A percentile compares a stretch with the other conserved stretches of the same genome.
Conservation (phyloP, 30 jellyfish, hydroid and myxozoan species). For the Pelagia noctiluca region DNA sequence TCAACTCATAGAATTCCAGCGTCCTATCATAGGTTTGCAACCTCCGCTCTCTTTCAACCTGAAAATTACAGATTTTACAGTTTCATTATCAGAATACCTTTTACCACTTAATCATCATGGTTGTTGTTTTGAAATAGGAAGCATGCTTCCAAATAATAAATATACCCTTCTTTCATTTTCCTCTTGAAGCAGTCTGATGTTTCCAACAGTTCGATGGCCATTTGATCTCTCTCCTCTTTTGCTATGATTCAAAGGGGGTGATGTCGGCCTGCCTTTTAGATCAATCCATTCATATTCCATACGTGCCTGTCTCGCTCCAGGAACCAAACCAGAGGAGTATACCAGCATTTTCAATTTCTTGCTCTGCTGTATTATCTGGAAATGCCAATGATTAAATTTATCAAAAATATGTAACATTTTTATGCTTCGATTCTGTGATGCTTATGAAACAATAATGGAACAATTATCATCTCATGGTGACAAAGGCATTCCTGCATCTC, state of each 20-base stretch:
- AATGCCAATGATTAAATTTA: neutral
- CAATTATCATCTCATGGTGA: no score
- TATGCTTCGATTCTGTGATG: neutral
- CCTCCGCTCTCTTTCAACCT: no score
- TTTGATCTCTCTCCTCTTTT: slow-evolving; percentile 1
- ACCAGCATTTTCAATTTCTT: slow-evolving; percentile 71
- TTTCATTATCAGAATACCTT: no score
- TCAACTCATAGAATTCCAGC: no score
- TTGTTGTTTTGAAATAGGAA: neutral
- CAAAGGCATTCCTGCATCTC: no score
- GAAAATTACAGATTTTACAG: no score
- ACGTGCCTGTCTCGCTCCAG: slow-evolving; percentile 78
- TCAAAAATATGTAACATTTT: neutral
- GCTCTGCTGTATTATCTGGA: slow-evolving; percentile 72
- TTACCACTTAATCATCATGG: neutral
- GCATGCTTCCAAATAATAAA: neutral
- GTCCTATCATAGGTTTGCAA: no score
- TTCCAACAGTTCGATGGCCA: slow-evolving; percentile 48
- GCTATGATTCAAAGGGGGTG: slow-evolving; percentile 73
- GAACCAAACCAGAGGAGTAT: slow-evolving; percentile 72
- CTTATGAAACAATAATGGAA: no score
- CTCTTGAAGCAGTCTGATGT: slow-evolving; percentile 54
- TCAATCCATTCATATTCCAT: slow-evolving; percentile 92
- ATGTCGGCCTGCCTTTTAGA: slow-evolving; percentile 79
- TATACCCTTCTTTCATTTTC: slow-evolving; percentile 86